phyloP scores from a whole-genome alignment of 2,888 invertebrate genomes.

The Anthrax anthrax region DNA sequence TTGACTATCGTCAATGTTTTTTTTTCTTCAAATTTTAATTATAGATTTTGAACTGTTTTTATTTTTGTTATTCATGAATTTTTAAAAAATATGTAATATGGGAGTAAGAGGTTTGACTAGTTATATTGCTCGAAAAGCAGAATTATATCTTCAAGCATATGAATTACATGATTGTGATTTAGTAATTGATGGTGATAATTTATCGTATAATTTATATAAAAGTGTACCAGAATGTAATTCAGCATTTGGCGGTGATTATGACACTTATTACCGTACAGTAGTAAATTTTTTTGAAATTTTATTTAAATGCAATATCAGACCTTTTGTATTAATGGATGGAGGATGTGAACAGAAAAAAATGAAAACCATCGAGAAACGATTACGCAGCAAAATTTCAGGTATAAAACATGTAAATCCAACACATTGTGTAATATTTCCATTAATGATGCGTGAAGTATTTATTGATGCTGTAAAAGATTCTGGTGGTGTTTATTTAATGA shows the following conservation, averaged over 20 bases:
- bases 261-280: conserved; percentile 51
- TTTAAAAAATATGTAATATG: conserved; percentile 41
- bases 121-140: conserved; percentile 52
- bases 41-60: too few relatives aligned
- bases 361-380: conserved; percentile 44
- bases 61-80: too few relatives aligned
- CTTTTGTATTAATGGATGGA: conserved; percentile 69
- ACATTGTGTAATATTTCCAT: conserved; percentile 53
- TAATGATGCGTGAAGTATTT: conserved; percentile 61
- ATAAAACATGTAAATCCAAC: conserved; percentile 43
- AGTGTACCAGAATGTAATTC: conserved; percentile 45
- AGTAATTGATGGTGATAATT: conserved; percentile 67
- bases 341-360: conserved; percentile 58
- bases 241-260: conserved; percentile 78
- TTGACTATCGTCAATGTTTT: neutral
- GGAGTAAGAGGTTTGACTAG: conserved; percentile 77
- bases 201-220: conserved; percentile 56
- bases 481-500: conserved; percentile 47
- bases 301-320: conserved; percentile 51
- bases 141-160: conserved; percentile 46
- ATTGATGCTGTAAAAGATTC: conserved; percentile 50
- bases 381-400: conserved; percentile 43
- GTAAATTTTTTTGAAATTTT: conserved; percentile 54
- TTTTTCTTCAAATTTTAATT: too few relatives aligned
- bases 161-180: conserved; percentile 52